phyloP scores from a whole-genome alignment of 2,113 vertebrate genomes.

The Oryzias melastigma region DNA sequence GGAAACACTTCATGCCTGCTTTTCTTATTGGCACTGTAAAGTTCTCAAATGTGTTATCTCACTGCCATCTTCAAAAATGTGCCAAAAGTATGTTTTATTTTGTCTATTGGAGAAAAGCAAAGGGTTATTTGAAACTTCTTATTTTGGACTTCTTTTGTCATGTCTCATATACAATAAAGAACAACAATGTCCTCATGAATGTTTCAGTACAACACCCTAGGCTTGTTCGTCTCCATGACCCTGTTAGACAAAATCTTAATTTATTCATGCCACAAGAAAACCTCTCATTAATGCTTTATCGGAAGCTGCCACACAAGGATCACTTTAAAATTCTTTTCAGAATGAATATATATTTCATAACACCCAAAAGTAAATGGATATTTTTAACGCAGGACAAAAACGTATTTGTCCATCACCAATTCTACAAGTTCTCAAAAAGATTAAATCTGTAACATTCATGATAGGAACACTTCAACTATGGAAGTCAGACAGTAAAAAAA shows the following conservation, averaged over 20 bases:
- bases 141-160: too few species aligned
- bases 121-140: conserved; percentile 9
- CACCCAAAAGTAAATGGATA: neutral
- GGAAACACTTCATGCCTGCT: conserved; percentile 24
- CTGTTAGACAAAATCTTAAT: conserved; percentile 1
- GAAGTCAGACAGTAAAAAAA: too few species aligned
- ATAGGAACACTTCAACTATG: too few species aligned
- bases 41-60: conserved; percentile 7
- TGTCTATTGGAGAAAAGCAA: conserved; percentile 3
- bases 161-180: conserved; percentile 21
- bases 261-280: conserved; percentile 1
- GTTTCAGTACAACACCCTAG: conserved; percentile 20
- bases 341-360: neutral
- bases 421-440: neutral
- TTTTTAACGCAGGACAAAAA: neutral
- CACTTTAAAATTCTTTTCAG: too few species aligned
- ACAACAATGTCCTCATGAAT: conserved; percentile 19
- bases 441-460: too few species aligned
- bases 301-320: too few species aligned
- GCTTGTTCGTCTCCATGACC: conserved; percentile 4
- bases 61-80: conserved; percentile 13
- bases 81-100: conserved; percentile 15
- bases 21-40: conserved; percentile 21
- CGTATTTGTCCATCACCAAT: neutral
- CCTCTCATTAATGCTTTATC: too few species aligned